A percentile compares a stretch with the other conserved stretches of the same genome.
These are phyloP conservation scores for Phallusia fumigata DNA, from an alignment of 23 tunicate species.

Conservation along the genomic window DNA sequence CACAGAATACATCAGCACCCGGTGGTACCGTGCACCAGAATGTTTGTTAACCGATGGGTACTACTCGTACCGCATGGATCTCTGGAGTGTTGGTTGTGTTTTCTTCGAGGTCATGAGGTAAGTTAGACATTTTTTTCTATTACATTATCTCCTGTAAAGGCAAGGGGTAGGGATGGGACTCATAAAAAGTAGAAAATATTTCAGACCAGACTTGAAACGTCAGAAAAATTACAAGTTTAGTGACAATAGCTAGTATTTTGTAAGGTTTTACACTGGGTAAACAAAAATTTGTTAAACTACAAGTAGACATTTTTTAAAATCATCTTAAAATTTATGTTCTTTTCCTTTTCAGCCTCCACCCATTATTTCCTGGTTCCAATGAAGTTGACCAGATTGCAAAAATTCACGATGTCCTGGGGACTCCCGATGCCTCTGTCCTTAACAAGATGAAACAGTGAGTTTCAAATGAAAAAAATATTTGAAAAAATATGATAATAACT, in stretches of 20 bases:
- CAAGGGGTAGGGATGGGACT: no score
- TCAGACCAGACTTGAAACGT: no score
- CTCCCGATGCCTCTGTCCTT: slow-evolving; percentile 79
- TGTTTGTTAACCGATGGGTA: slow-evolving; percentile 94
- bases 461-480: no score
- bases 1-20: slow-evolving; percentile 97
- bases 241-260: no score
- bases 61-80: slow-evolving; percentile 92
- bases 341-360: slow-evolving; percentile 61
- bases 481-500: no score
- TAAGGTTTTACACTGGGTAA: no score
- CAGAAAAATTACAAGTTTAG: no score
- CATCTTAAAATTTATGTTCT: neutral
- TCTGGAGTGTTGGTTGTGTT: slow-evolving; percentile 99
- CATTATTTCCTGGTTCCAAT: slow-evolving; percentile 94
- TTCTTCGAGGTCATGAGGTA: slow-evolving; percentile 98
- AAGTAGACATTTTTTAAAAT: no score
- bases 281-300: no score
- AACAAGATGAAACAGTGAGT: slow-evolving; percentile 98
- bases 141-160: no score
- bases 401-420: slow-evolving; percentile 93
- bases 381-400: slow-evolving; percentile 95
- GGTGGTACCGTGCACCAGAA: slow-evolving; percentile 99
- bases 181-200: no score
- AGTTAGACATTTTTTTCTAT: neutral